A percentile compares a stretch with the other conserved stretches of the same genome.
These are phyloP conservation scores for Philaenus spumarius DNA, from an alignment of 1,140 invertebrate genomes.

Conservation along the genomic window DNA sequence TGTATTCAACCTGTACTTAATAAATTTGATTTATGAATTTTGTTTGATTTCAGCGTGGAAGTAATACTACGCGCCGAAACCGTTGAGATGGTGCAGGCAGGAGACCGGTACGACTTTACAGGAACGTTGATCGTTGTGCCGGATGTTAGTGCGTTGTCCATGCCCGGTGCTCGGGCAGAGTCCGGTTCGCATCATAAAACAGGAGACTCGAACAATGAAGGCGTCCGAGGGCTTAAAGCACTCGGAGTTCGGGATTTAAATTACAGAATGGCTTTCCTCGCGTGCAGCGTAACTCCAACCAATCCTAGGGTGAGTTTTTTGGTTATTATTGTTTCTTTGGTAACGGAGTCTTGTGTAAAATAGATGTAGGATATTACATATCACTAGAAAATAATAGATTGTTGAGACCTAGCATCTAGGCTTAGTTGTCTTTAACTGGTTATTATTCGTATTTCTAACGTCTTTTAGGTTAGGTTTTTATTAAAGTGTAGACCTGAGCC, in stretches of 20 bases:
- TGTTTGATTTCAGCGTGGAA: constrained; percentile 69
- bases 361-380: too few species aligned
- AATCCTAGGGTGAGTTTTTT: constrained; percentile 58
- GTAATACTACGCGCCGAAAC: constrained; percentile 93
- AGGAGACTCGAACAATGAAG: constrained; percentile 73
- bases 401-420: too few species aligned
- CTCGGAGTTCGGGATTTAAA: constrained; percentile 94
- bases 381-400: too few species aligned
- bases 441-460: too few species aligned
- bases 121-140: constrained; percentile 97
- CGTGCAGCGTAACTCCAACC: constrained; percentile 83
- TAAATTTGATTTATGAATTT: too few species aligned
- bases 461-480: too few species aligned
- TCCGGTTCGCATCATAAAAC: constrained; percentile 59
- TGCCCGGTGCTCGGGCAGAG: constrained; percentile 78
- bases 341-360: neutral
- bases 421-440: too few species aligned
- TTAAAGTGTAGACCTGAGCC: too few species aligned
- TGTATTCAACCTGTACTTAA: too few species aligned
- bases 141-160: constrained; percentile 81
- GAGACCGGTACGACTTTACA: constrained; percentile 90
- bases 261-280: constrained; percentile 92
- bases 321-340: neutral
- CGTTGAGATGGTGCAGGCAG: constrained; percentile 93
- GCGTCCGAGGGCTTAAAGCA: constrained; percentile 85